These are phyloP conservation scores for Tetraneura akinire DNA, from an alignment of 1,140 invertebrate genomes.

Conservation along the genomic window DNA sequence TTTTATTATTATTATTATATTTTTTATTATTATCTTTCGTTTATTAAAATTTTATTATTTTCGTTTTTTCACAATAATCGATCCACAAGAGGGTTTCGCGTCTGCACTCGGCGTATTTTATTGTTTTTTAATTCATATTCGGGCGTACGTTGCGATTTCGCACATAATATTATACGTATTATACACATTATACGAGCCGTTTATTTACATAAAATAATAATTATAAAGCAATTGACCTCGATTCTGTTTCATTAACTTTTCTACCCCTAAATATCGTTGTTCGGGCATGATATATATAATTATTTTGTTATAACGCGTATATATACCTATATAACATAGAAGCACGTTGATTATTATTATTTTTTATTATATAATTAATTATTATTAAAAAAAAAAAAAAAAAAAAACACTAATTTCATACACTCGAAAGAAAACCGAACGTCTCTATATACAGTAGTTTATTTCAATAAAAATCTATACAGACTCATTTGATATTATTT, in stretches of 20 bases:
- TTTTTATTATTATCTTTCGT: no score
- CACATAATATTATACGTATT: background rate
- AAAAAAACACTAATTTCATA: background rate
- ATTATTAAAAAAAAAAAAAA: background rate
- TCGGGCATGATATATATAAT: background rate
- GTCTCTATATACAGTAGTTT: no score
- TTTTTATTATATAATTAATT: no score
- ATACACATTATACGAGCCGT: background rate
- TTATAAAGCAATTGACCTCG: slow-evolving; percentile 31
- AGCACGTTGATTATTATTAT: no score
- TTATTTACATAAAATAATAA: slow-evolving; percentile 48
- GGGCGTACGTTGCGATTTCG: background rate
- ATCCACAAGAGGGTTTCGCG: background rate
- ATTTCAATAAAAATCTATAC: background rate
- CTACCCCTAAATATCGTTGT: background rate
- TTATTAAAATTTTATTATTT: no score
- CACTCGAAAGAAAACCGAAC: no score
- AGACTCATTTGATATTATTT: background rate
- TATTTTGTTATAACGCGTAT: no score
- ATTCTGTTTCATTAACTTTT: slow-evolving; percentile 38
- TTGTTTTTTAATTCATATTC: slow-evolving; percentile 15
- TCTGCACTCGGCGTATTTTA: background rate
- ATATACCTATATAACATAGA: no score
- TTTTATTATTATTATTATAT: no score
- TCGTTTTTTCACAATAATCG: no score